Evolutionary conservation across 64 coral and sea anemone species (phyloP).

Genomic region (Platygyra sinensis): DNA sequence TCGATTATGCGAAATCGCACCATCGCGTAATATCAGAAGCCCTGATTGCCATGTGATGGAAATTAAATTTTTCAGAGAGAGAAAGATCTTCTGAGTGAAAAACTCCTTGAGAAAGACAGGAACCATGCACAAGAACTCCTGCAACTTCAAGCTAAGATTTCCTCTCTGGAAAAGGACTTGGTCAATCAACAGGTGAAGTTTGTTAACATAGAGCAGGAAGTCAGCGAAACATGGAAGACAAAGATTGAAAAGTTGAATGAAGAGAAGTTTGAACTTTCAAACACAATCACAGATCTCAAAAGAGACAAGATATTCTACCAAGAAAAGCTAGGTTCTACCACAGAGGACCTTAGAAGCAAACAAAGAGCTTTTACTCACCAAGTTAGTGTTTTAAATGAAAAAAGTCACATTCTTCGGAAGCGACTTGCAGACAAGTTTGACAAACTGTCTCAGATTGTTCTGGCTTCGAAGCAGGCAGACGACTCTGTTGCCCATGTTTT

Average conservation of each 20-base stretch:
- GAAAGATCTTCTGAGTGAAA: conserved; percentile 12
- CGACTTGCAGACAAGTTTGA: conserved; percentile 57
- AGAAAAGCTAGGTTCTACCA: conserved; percentile 23
- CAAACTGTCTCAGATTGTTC: conserved; percentile 54
- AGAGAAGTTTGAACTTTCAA: conserved; percentile 17
- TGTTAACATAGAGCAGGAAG: conserved; percentile 3
- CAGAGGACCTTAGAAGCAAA: conserved; percentile 7
- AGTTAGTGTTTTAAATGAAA: conserved; percentile 59
- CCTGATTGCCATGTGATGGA: background rate
- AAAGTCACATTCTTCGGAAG: conserved; percentile 48
- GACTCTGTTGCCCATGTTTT: conserved; percentile 15
- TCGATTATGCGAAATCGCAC: no score
- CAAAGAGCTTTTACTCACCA: conserved; percentile 44
- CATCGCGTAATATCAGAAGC: no score
- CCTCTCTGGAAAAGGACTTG: conserved; percentile 1
- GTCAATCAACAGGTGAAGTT: conserved; percentile 1
- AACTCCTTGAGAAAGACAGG: conserved; percentile 9
- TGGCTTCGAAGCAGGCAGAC: conserved; percentile 5
- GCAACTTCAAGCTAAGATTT: conserved; percentile 23
- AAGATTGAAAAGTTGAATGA: conserved; percentile 26
- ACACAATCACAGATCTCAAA: conserved; percentile 51
- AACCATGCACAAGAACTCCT: conserved; percentile 3
- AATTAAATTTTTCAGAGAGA: conserved; percentile 3
- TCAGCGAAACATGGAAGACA: conserved; percentile 28
- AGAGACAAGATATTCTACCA: conserved; percentile 58